Base-by-base conservation (phyloP, 2,797 vertebrate genomes). In the Ammospiza maritima region DNA sequence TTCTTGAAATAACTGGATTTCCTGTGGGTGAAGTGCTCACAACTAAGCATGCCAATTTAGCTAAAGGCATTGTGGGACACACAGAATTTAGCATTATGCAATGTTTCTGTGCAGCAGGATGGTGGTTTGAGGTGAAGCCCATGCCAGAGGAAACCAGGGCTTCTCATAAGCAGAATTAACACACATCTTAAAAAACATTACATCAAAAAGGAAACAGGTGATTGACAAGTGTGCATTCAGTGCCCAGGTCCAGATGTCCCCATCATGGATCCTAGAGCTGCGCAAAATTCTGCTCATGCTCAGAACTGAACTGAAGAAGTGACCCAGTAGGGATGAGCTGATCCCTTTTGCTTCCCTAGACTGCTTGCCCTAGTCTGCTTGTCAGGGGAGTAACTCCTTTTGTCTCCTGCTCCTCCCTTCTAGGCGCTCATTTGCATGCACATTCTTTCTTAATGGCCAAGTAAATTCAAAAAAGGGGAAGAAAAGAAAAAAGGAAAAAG, bases 1-100 rank as follows among this genome's bases (percentile, higher is more conserved):
- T 87, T 74, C 32, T 80, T 93, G 69, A 85, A 73, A 71, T 79
- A 50, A 77, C 29, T 57, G n/a, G 1, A 38, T 87, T 79, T 91
- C 17, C 66, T 75, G 17, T 45, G 12, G 62, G 44, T 1, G 11
- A 71, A 32, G 36, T 47, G 72, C 32, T 88, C 69, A 44, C 54
- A 48, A 9, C 51, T 36, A 60, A 53, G 54, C 40, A 10, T 17
- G 3, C 10, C 38, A 13, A 1, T 88, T 91, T 64, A 71, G 32
- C 48, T 71, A 32, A 76, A 83, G 38, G 19, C 26, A 8, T 34
- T 76, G 16, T 57, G 65, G 29, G 23, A 38, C 3, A 3, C 38
- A 26, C 36, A 2, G 5, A 51, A 42, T 73, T 91, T 42, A 80
- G 22, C 27, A 16, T 58, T 34, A 13, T 30, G 42, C 9, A n/a